Evolutionary conservation across 1,140 invertebrate genomes (phyloP), one percentile per base, ranked within the genome.

Genomic region (Aethina tumida): DNA sequence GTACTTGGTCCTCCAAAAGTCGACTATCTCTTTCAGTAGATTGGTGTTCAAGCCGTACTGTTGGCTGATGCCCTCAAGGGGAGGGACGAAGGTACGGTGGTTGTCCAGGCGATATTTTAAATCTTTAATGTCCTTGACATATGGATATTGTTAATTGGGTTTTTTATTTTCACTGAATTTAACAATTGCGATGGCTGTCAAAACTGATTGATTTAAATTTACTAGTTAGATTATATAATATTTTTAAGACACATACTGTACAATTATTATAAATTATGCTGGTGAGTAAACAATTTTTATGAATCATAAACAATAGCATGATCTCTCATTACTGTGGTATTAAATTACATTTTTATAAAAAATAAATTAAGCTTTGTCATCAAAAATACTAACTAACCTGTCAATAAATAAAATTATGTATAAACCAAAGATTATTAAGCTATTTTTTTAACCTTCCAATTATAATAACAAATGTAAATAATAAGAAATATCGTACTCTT

Each of bases 1-100:
- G 57, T 87, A 93, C 10, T 77, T 65, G n/a, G 75, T 73, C 2
- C 39, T 44, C 86, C 86, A 91, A 59, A 84, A 81, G 15, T 75
- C 84, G 84, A 84, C 47, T 15, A 90, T 59, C 37, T 73, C 67
- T 17, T 71, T 63, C 19, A 90, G 59, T 51, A 77, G 74, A 17
- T 73, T 64, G 0, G 75, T 64, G 59, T 86, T 83, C 36, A 89
- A 77, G 4, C 87, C 87, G 56, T 88, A 90, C 41, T 76, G 61
- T 41, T 88, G 89, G 25, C 72, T 70, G 4, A 73, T 63, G 13
- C 71, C 76, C 57, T 84, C 75, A 26, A 90, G 49, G 1, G 81
- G 73, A 5, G 66, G 64, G 16, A 65, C 63, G 2, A 78, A 64
- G 14, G 65, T 53, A n/a, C 68, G 58, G 15, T 72, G 62, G 17